A percentile compares a stretch with the other conserved stretches of the same genome.
These are phyloP conservation scores for Drosophila pullipes DNA, from an alignment of 2,888 invertebrate species.

Conservation along the genomic window DNA sequence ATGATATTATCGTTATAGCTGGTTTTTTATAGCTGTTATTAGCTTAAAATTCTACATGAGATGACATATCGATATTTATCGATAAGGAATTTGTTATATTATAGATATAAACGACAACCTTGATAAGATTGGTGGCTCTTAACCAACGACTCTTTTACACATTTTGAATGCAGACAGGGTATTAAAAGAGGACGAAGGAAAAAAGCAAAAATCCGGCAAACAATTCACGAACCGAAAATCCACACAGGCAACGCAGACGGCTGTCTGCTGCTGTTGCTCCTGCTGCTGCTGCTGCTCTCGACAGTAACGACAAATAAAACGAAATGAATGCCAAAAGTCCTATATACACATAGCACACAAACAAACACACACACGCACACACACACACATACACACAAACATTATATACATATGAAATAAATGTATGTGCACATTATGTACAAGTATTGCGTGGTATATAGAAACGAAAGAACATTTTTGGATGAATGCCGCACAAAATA, in stretches of 20 bases:
- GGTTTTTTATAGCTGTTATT: background rate
- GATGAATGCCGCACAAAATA: slow-evolving; percentile 51
- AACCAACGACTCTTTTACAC: background rate
- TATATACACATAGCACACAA: slow-evolving; percentile 32
- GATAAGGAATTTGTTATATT: background rate
- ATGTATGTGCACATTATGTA: slow-evolving; percentile 10
- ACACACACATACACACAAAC: slow-evolving; percentile 13
- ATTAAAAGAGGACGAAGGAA: slow-evolving; percentile 1
- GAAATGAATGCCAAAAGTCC: slow-evolving; percentile 72
- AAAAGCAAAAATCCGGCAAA: slow-evolving; percentile 44
- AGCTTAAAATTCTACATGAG: background rate
- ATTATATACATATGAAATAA: background rate
- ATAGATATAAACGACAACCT: background rate
- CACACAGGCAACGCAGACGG: slow-evolving; percentile 54
- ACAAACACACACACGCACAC: slow-evolving; percentile 6
- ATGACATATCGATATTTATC: slow-evolving; percentile 2
- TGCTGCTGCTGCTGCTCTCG: slow-evolving; percentile 38
- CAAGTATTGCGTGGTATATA: slow-evolving; percentile 19
- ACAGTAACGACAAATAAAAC: slow-evolving; percentile 73
- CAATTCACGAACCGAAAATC: slow-evolving; percentile 65
- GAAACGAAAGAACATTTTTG: slow-evolving; percentile 41
- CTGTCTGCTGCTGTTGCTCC: slow-evolving; percentile 34
- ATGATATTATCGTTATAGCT: background rate
- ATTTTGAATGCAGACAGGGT: slow-evolving; percentile 1
- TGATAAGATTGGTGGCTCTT: background rate